Base-by-base conservation (phyloP, 1,140 invertebrate genomes). In the Drosophila lacertosa region DNA sequence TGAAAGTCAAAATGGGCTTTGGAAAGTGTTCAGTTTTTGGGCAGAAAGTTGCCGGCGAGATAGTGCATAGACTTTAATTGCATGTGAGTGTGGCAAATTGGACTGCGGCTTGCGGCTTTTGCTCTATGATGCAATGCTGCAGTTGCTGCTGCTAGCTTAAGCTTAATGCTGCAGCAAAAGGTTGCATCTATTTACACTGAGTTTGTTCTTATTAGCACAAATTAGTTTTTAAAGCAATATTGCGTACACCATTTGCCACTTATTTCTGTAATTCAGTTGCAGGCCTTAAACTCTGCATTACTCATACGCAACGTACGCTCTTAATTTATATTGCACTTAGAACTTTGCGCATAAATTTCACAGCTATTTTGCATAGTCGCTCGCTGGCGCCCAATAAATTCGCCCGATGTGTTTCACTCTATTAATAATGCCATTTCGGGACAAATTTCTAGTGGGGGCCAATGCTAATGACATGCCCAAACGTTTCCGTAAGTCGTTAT, bases 401-500 rank as follows among this genome's bases (percentile, higher is more conserved):
- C 11, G 20, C 60, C 11, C 42, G 66, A 40, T 48, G 58, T 72
- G 60, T 55, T 45, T 58, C 64, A 35, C 74, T 64, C 74, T 89
- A 77, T 83, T 82, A 88, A 77, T 89, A 86, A 82, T 65, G 68
- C 67, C 54, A 65, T 57, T 82, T 55, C 51, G 66, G 59, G 73
- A 81, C 82, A 86, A 84, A 84, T 88, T 84, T 74, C 64, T 77
- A 64, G 33, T 33, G 48, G 22, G 35, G 44, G 40, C 35, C 48
- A 88, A 75, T 86, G 79, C 78, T 89, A 83, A 90, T 90, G 88
- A 82, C 78, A 80, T 83, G 76, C 78, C 75, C 81, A 88, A 89
- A 90, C 78, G 79, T 89, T 89, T 89, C 88, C 82, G 88, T 83
- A 90, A 90, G 88, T 89, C 88, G 83, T 89, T 90, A 89, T 83